Conservation (phyloP, 2,797 vertebrate species). For the Pogonophryne albipinna region DNA sequence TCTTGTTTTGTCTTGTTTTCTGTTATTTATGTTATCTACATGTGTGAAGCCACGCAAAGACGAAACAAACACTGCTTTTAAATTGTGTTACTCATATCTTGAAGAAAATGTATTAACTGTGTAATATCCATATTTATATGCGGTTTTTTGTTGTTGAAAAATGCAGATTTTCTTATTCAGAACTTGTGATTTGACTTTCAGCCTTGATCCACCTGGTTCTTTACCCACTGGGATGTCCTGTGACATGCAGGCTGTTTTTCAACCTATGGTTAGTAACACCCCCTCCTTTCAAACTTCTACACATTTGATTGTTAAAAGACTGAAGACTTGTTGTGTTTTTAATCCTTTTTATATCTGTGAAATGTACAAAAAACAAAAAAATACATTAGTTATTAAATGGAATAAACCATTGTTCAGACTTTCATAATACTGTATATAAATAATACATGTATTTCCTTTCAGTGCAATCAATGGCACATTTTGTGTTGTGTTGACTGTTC, state of each 20-base stretch:
- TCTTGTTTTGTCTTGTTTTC: neutral
- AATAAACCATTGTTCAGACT: no score
- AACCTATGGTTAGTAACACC: conserved; percentile 87
- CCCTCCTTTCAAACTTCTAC: neutral
- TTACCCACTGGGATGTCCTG: conserved; percentile 93
- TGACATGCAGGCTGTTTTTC: conserved; percentile 88
- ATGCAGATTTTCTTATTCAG: neutral
- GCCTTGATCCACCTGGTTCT: conserved; percentile 89
- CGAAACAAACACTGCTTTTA: conserved; percentile 9
- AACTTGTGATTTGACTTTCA: conserved; percentile 69
- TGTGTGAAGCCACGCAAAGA: conserved; percentile 1
- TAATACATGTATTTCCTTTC: no score
- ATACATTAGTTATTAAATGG: no score
- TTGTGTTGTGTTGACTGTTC: neutral
- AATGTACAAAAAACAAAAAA: no score
- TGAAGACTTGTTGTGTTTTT: no score
- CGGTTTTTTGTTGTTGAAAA: neutral
- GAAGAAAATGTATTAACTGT: neutral
- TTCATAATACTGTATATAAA: neutral
- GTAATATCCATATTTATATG: neutral
- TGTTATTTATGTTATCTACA: conserved; percentile 5
- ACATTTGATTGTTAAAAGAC: no score
- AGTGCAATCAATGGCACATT: neutral
- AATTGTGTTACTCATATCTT: conserved; percentile 5
- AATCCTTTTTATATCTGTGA: no score